Conservation (phyloP, 2,113 vertebrate genomes). For the Rhinogobius similis region DNA sequence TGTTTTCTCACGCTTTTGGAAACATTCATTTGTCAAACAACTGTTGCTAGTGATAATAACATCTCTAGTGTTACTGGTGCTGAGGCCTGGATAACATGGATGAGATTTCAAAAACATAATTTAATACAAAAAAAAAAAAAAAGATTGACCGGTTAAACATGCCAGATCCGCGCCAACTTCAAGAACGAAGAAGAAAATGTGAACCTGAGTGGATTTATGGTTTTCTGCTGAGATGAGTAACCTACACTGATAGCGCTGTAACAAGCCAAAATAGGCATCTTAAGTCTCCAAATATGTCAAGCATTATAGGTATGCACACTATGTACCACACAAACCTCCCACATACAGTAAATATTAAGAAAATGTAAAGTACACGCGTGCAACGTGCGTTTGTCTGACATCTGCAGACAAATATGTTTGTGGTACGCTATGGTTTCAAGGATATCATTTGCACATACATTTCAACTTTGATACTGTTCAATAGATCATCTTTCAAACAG, state of each 20-base stretch:
- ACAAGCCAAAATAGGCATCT: background rate
- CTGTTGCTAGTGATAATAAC: background rate
- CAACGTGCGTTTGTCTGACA: background rate
- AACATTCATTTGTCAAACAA: background rate
- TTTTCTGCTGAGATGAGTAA: conserved; percentile 5
- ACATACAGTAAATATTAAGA: background rate
- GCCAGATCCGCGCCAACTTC: background rate
- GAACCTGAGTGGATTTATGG: conserved; percentile 12
- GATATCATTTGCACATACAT: too few species aligned
- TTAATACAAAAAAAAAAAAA: too few species aligned
- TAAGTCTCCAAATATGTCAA: background rate
- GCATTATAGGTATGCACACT: background rate
- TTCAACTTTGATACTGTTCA: background rate
- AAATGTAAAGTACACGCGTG: background rate
- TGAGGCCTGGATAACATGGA: background rate
- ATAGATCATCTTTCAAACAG: background rate
- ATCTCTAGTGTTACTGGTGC: background rate
- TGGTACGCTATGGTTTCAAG: background rate
- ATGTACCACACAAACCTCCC: background rate
- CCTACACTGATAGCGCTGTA: background rate
- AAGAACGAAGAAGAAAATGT: too few species aligned
- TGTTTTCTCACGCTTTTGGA: background rate
- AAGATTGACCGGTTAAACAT: background rate
- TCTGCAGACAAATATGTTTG: too few species aligned
- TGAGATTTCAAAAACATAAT: background rate